These are phyloP conservation scores for Agonum fuliginosum DNA, from an alignment of 2,888 invertebrate species.

Conservation along the genomic window DNA sequence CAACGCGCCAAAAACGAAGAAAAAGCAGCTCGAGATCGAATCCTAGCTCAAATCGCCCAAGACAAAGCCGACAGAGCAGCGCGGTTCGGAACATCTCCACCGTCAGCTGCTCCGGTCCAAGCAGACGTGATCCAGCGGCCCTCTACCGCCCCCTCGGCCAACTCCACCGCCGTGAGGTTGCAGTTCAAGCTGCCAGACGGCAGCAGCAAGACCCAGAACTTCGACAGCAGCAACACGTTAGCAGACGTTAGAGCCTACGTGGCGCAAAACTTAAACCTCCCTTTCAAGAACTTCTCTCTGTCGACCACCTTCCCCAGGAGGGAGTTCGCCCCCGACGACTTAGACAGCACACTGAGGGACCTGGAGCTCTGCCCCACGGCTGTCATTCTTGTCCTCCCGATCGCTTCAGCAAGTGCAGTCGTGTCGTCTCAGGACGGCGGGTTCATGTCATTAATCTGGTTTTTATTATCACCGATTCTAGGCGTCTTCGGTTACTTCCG, in stretches of 20 bases:
- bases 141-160: constrained; percentile 54
- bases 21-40: constrained; percentile 83
- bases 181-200: constrained; percentile 93
- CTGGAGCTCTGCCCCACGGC: constrained; percentile 85
- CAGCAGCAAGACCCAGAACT: constrained; percentile 82
- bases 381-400: constrained; percentile 83
- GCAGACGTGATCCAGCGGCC: constrained; percentile 57
- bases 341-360: constrained; percentile 76
- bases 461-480: constrained; percentile 77
- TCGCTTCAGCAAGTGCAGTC: constrained; percentile 70
- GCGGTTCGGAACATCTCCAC: constrained; percentile 69
- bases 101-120: constrained; percentile 61
- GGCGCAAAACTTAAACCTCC: constrained; percentile 68
- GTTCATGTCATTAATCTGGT: constrained; percentile 76
- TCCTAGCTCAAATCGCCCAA: constrained; percentile 89
- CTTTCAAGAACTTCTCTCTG: constrained; percentile 79
- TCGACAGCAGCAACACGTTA: constrained; percentile 81
- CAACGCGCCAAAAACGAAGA: constrained; percentile 86
- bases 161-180: constrained; percentile 78
- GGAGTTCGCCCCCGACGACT: constrained; percentile 77
- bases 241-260: constrained; percentile 74
- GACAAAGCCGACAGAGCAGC: constrained; percentile 84
- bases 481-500: constrained; percentile 75
- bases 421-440: constrained; percentile 72
- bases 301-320: constrained; percentile 87